These are phyloP conservation scores for Zoanthus sansibaricus DNA, from an alignment of 92 coral and sea anemone genomes.

Conservation along the genomic window DNA sequence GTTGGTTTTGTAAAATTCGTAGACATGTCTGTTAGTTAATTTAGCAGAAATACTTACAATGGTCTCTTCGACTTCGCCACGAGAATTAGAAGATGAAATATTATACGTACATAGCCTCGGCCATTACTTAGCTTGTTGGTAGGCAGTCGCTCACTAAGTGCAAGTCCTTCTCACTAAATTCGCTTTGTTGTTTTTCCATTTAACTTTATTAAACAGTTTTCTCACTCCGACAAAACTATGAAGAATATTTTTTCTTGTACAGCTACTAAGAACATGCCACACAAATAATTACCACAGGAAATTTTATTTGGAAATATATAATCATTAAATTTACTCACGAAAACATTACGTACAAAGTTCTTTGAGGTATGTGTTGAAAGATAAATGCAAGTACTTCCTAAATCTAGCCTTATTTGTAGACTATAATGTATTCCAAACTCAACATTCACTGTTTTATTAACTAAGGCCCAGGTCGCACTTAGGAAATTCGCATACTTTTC, in stretches of 20 bases:
- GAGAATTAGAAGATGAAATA: conserved; percentile 23
- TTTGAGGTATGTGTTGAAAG: conserved; percentile 37
- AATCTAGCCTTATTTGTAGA: conserved; percentile 13
- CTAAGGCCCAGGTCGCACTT: not conserved
- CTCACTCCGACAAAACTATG: conserved; percentile 14
- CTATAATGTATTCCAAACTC: conserved; percentile 5
- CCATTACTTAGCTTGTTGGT: conserved; percentile 28
- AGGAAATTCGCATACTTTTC: no score
- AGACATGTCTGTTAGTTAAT: conserved; percentile 35
- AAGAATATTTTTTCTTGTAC: conserved; percentile 24
- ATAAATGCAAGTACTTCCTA: conserved; percentile 27
- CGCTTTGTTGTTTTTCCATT: conserved; percentile 15
- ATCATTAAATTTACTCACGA: conserved; percentile 20
- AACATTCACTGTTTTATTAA: conserved; percentile 18
- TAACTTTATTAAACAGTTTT: conserved; percentile 4
- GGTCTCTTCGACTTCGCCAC: conserved; percentile 26
- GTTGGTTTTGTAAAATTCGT: conserved; percentile 30
- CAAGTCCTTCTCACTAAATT: conserved; percentile 9
- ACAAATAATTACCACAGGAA: no score
- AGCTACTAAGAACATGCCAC: not conserved
- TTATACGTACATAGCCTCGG: conserved; percentile 26
- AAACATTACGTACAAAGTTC: conserved; percentile 13
- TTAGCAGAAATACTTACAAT: conserved; percentile 24
- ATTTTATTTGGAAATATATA: not conserved
- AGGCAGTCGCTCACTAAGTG: conserved; percentile 12